Evolutionary conservation across 2,888 invertebrate genomes (phyloP), one percentile per base, ranked within the genome.

Genomic region (Halictus ligatus): DNA sequence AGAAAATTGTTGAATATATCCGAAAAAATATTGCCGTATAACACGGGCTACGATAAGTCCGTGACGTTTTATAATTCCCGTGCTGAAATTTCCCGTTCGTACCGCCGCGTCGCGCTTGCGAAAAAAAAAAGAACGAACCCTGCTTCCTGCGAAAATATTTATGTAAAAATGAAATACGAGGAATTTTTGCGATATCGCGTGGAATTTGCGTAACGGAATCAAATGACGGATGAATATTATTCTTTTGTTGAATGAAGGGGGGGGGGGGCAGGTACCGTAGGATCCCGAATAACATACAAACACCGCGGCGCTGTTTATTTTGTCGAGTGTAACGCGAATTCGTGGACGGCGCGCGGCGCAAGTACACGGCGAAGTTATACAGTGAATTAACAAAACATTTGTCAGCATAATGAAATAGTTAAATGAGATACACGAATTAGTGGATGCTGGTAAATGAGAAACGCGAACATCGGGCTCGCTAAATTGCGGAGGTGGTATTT

Each of bases 371-470:
- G 43, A 50, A 21, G 29, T 75, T 76, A 75, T 25, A 58, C 48
- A 4, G 75, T 40, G 78, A 75, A 84, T 87, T 84, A 84, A 74
- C 83, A 80, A 87, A 87, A 86, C 84, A 84, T 79, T 83, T 84
- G 84, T 82, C 84, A 72, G 76, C 76, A 64, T 78, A 78, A 79
- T 86, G 83, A 79, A 87, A 84, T 79, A 64, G 80, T 84, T 80
- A 78, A 87, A 83, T 72, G 77, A 78, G 86, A 78, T 86, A 77
- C 79, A 71, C 71, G 79, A 86, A 87, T 87, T 86, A 86, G 71
- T 21, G 77, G 76, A 86, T 73, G 25, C 78, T 50, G 80, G 80
- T 73, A 72, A 73, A 78, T 75, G 86, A 77, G 86, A 83, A 88
- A 87, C 58, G 78, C 78, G 88, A 80, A 67, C 86, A 79, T 79